These are phyloP conservation scores for Synanthedon vespiformis DNA, from an alignment of 2,888 invertebrate species.

Conservation along the genomic window DNA sequence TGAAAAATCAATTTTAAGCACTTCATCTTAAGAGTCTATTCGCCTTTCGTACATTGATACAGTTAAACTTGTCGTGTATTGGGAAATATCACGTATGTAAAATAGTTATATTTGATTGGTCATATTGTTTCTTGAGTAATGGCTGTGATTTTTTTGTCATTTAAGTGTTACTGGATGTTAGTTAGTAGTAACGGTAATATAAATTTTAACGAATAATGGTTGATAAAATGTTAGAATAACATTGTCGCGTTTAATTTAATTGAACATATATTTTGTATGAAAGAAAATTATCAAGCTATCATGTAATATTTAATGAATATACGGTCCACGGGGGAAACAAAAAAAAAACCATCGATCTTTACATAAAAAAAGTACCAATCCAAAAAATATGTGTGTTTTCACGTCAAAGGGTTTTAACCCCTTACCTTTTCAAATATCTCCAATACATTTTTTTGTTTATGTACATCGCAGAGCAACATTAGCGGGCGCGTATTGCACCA, in stretches of 20 bases:
- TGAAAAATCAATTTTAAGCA: too few relatives aligned
- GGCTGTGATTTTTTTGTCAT: neutral
- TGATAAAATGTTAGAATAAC: too few relatives aligned
- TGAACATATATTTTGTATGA: too few relatives aligned
- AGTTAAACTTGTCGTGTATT: neutral
- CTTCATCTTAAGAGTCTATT: too few relatives aligned
- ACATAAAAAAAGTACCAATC: neutral
- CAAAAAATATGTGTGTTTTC: neutral
- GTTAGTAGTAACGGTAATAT: neutral
- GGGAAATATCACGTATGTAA: conserved; percentile 1
- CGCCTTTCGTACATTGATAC: neutral
- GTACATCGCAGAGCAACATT: conserved; percentile 21
- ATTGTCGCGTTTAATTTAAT: too few relatives aligned
- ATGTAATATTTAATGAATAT: too few relatives aligned
- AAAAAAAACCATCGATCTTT: neutral
- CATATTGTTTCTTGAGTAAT: conserved; percentile 1
- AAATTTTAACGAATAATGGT: too few relatives aligned
- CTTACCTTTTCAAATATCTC: neutral
- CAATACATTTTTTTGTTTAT: conserved; percentile 17
- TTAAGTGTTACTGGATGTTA: neutral
- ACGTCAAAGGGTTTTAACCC: neutral
- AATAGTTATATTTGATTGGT: conserved; percentile 1
- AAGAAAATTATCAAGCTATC: too few relatives aligned
- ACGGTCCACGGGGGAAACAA: too few relatives aligned
- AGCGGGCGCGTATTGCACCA: conserved; percentile 58